Conservation (phyloP, 2,888 invertebrate genomes). For the Adelognathus sp. region DNA sequence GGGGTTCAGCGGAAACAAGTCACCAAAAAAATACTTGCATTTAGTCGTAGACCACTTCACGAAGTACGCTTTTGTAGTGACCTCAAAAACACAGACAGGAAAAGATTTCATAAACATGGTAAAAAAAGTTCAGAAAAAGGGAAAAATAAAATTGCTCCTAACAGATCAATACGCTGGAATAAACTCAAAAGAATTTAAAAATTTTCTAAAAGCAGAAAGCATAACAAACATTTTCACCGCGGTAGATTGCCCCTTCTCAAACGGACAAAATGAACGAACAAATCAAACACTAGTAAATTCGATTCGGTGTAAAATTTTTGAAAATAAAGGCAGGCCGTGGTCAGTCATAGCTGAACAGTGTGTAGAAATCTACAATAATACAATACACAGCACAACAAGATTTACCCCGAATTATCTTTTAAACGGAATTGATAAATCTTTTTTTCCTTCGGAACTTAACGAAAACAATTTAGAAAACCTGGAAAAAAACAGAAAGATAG, state of each 20-base stretch:
- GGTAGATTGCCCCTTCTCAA: constrained; percentile 18
- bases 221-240: constrained; percentile 19
- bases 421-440: constrained; percentile 17
- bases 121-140: constrained; percentile 56
- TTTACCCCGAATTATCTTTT: constrained; percentile 26
- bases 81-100: constrained; percentile 64
- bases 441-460: constrained; percentile 5
- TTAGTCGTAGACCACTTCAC: constrained; percentile 66
- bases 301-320: background rate
- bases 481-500: constrained; percentile 33
- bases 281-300: constrained; percentile 31
- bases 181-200: constrained; percentile 64
- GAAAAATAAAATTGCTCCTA: constrained; percentile 59
- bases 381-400: constrained; percentile 30
- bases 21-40: constrained; percentile 65
- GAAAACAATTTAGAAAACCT: constrained; percentile 19
- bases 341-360: constrained; percentile 27
- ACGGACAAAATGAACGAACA: constrained; percentile 10
- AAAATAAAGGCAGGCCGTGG: constrained; percentile 31
- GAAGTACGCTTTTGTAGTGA: constrained; percentile 64
- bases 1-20: constrained; percentile 1
- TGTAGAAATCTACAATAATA: constrained; percentile 24
- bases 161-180: constrained; percentile 66
- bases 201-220: constrained; percentile 50
- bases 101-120: constrained; percentile 63